Evolutionary conservation across 2,888 invertebrate genomes (phyloP).

Genomic region (Oscheius sp.): DNA sequence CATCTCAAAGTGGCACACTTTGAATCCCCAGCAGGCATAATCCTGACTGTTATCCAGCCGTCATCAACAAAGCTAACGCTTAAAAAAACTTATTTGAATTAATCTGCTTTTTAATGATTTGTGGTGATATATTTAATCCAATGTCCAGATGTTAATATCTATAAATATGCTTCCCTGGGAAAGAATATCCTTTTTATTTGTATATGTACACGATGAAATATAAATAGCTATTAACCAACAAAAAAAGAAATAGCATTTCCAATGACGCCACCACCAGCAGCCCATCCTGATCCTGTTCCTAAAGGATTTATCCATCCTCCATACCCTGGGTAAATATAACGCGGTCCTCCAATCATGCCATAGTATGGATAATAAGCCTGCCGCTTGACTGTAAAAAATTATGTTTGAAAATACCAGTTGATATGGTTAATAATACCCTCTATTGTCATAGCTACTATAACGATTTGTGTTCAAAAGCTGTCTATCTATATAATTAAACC

Average conservation of each 20-base stretch:
- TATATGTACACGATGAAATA: not conserved
- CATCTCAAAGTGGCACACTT: slow-evolving; percentile 65
- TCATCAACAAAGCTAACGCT: slow-evolving; percentile 8
- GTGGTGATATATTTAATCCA: not conserved
- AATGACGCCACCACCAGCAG: slow-evolving; percentile 28
- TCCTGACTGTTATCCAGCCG: not conserved
- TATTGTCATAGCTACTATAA: slow-evolving; percentile 2
- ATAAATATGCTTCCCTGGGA: not conserved
- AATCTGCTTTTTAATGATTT: slow-evolving; percentile 8
- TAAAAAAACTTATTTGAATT: not conserved
- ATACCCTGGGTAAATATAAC: slow-evolving; percentile 20
- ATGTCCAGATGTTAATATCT: slow-evolving; percentile 2
- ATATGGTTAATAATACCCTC: not conserved
- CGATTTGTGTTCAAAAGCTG: not conserved
- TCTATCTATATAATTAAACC: not conserved
- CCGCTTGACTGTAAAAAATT: slow-evolving; percentile 10
- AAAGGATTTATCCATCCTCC: slow-evolving; percentile 22
- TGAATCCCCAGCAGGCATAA: slow-evolving; percentile 32
- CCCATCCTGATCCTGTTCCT: slow-evolving; percentile 28
- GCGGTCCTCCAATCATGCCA: no score
- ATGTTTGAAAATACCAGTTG: not conserved
- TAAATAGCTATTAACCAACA: slow-evolving; percentile 25
- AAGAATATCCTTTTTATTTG: not conserved
- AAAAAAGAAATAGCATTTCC: slow-evolving; percentile 27
- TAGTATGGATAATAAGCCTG: slow-evolving; percentile 2